Evolutionary conservation across 2,113 vertebrate species (phyloP), one percentile per base, ranked within the genome.

Genomic region (Neolamprologus toae): DNA sequence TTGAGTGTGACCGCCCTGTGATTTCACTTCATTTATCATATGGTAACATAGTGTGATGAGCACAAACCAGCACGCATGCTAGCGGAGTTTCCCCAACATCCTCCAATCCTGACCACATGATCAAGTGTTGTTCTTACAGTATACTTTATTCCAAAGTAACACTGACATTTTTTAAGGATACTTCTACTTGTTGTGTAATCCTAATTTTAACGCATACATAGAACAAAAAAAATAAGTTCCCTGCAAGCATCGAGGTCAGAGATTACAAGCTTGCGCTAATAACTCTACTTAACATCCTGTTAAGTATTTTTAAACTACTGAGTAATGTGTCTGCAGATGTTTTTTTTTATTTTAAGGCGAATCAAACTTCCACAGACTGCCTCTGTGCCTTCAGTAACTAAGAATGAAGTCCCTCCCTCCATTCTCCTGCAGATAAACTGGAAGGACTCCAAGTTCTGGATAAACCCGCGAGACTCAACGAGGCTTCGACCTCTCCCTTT

Each of bases 381-480:
- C 49, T 81, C 26, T 31, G 73, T 78, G 42, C 73, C 31, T 55
- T 78, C 23, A 47, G 84, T 73, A 81, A 54, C 84, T 51, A 49
- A 19, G 7, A 51, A 82, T 88, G 49, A 61, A 57, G 3, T 92
- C 54, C 53, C 76, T 86, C 42, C 80, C 84, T 73, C 16, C 45
- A 2, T 33, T 66, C 76, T 53, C 80, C 23, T 79, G 80, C 49
- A 71, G 83, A 92, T 84, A 66, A 86, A 81, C 51, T 91, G 89
- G 84, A 86, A 86, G 57, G 16, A 89, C 79, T 92, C 88, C 90
- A 89, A 90, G 90, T 92, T 83, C 85, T 76, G 8, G 9, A 79
- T 37, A 51, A 68, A 86, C 53, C 47, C 13, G 33, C 28, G 35
- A 81, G 66, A 61, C 80, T 90, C 54, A 3, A 40, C 21, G 19